Base-by-base conservation (phyloP, 2,888 invertebrate genomes). In the Cancer borealis region DNA sequence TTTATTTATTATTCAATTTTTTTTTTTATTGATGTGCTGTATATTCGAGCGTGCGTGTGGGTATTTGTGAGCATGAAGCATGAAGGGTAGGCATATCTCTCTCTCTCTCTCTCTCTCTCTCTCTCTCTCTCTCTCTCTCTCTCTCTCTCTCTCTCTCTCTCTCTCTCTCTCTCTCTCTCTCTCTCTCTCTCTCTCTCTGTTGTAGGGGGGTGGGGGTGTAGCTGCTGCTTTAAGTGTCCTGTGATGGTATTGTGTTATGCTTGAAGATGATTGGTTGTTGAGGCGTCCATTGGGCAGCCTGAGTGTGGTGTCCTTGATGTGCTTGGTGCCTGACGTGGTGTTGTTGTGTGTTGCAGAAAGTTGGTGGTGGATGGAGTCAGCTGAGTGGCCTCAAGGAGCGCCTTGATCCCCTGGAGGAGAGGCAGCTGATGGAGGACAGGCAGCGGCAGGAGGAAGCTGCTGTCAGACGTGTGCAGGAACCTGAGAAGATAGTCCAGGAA, bases 401-500 rank as follows among this genome's bases (percentile, higher is more conserved):
- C 39, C 39, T 94, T 39, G 94, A 94, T 54, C 30, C 84, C 17
- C 46, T 92, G 39, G 95, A 95, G 4, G 93, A 94, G 45, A 92
- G 95, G 2, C 95, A 93, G 39, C 79, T 93, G 17, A 17, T 95
- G 30, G 95, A 95, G 88, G 91, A 93, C 14, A 90, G 47, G n/a
- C 95, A 95, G 60, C 94, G 93, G 21, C 95, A 92, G 39, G 91
- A 92, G 46, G 95, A 95, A 46, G 93, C 92, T 14, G 49, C 93
- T 54, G 87, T 92, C 10, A 92, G 95, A 21, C 92, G 93, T 30
- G 93, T 79, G 5, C 94, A 88, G 39, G 94, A 89, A 14, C 94
- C 95, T 12, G 95, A 95, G 47, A 95, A 95, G 47, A 91, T 95
- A 47, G 95, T 95, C 47, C 92, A 95, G 3, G 95, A 95, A 17